A percentile compares a stretch with the other conserved stretches of the same genome.
Conservation (phyloP, 2,797 vertebrate species). For the Chelonia mydas region DNA sequence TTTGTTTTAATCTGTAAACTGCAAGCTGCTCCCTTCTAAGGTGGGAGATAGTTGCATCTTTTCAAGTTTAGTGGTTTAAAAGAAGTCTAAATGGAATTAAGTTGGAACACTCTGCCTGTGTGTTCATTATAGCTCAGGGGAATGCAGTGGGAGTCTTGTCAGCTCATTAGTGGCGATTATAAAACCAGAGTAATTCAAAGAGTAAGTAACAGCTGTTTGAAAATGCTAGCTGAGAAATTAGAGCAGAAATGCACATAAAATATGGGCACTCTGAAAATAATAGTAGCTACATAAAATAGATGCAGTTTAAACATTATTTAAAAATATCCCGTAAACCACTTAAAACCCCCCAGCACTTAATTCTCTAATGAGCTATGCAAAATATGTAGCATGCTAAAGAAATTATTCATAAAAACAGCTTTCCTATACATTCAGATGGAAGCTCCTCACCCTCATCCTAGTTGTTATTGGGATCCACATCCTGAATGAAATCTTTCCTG, state of each 20-base stretch:
- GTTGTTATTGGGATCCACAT: neutral
- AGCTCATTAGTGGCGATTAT: conserved; percentile 65
- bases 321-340: conserved; percentile 48
- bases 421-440: neutral
- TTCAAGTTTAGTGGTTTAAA: conserved; percentile 47
- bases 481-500: neutral
- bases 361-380: conserved; percentile 37
- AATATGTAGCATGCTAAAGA: neutral
- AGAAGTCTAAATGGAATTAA: conserved; percentile 56
- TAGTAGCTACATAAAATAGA: conserved; percentile 41
- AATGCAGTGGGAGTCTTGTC: conserved; percentile 35
- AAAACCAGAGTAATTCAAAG: conserved; percentile 61
- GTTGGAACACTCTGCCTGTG: conserved; percentile 49
- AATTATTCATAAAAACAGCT: conserved; percentile 17
- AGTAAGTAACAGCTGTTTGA: conserved; percentile 66
- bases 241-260: conserved; percentile 68
- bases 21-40: neutral
- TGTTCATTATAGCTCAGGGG: conserved; percentile 34
- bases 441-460: neutral
- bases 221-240: conserved; percentile 64
- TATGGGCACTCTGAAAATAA: conserved; percentile 66
- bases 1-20: neutral
- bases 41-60: neutral
- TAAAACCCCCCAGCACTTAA: conserved; percentile 23
- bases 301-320: conserved; percentile 67